Percentiles rank a stretch among this genome's conserved stretches.
Conservation (phyloP, 1,140 invertebrate genomes). For the Drosophila parabipectinata region DNA sequence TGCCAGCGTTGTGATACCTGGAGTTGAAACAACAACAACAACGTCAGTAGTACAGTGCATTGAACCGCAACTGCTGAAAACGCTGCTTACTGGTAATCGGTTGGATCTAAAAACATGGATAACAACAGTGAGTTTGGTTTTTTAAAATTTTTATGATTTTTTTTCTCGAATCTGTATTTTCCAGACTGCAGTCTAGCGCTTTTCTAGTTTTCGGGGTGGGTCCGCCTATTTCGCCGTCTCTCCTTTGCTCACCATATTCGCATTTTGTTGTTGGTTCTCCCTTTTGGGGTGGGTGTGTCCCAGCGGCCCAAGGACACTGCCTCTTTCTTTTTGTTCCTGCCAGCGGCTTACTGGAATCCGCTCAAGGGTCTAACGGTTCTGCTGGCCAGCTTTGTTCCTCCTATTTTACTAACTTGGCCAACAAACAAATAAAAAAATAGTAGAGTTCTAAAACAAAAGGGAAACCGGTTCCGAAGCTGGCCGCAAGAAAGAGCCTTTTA, state of each 20-base stretch:
- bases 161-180: neutral
- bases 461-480: constrained; percentile 36
- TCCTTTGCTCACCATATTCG: constrained; percentile 55
- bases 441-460: constrained; percentile 8
- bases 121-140: constrained; percentile 30
- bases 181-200: constrained; percentile 22
- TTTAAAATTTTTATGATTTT: neutral
- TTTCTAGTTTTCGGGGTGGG: constrained; percentile 59
- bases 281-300: constrained; percentile 43
- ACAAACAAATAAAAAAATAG: constrained; percentile 3
- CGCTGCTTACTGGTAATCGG: constrained; percentile 46
- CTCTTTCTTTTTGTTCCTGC: neutral
- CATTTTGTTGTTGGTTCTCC: constrained; percentile 53
- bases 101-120: constrained; percentile 33
- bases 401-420: constrained; percentile 22
- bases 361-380: neutral
- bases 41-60: constrained; percentile 48
- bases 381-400: no score
- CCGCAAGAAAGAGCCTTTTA: constrained; percentile 38
- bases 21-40: constrained; percentile 11
- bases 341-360: constrained; percentile 1
- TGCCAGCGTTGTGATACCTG: constrained; percentile 9
- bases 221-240: constrained; percentile 58
- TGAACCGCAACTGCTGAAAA: constrained; percentile 60
- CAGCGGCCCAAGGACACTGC: constrained; percentile 36